Evolutionary conservation across 2,113 vertebrate species (phyloP), one percentile per base, ranked within the genome.

Genomic region (Mohoua ochrocephala): DNA sequence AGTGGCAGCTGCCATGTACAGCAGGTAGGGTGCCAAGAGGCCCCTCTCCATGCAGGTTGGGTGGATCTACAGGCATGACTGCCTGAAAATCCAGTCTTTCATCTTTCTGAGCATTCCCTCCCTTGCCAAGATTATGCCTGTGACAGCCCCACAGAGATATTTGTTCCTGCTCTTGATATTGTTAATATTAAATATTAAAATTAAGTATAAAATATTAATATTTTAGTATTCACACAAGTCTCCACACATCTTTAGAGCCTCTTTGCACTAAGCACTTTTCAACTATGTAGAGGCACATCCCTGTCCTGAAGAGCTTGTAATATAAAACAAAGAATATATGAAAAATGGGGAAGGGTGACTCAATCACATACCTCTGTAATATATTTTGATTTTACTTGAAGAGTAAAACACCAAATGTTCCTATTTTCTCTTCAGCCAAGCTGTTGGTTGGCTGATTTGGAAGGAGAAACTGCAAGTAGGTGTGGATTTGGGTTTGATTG

Each of bases 181-280:
- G 71, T 92, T 91, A 94, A 88, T 96, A 91, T 96, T 96, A 96
- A 97, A 96, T 95, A 91, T 95, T 95, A 88, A 96, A 91, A 91
- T 93, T 85, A 88, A 91, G 44, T 96, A 67, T 89, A 57, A 94
- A 96, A 83, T 70, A 95, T 91, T 94, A 88, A 95, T 96, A 91
- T 94, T 97, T 92, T 59, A 91, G 27, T 91, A 95, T 78, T 86
- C 59, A 50, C 64, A 73, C 27, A 31, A 53, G 45, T 91, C 54
- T 93, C 71, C 22, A 17, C 39, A 15, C 24, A 41, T 90, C 52
- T 71, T 93, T 77, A 64, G 68, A 88, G 20, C 37, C 22, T 93
- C 68, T 86, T 87, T 91, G 16, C 91, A 59, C 61, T 82, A 61
- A 87, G 21, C 18, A 26, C 28, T 79, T 89, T 68, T 64, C 65